Percentiles rank a stretch among this genome's conserved stretches.
Conservation (phyloP, 1,140 invertebrate species). For the Heliconius himera region DNA sequence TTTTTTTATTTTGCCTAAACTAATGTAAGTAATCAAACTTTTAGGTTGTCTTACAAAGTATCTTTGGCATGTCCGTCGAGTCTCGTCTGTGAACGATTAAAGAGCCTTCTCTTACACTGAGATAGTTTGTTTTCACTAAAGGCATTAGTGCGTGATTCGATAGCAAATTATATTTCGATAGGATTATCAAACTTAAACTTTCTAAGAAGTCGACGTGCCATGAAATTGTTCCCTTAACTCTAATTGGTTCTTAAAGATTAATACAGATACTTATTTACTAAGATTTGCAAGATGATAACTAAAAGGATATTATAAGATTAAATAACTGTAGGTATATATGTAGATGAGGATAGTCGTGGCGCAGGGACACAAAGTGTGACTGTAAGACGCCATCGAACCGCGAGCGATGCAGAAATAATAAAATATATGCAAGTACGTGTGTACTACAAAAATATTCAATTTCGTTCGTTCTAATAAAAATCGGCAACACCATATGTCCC, state of each 20-base stretch:
- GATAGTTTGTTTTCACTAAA: slow-evolving; percentile 38
- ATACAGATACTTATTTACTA: not conserved
- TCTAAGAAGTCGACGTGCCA: slow-evolving; percentile 22
- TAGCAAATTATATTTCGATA: slow-evolving; percentile 24
- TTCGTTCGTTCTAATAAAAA: no score
- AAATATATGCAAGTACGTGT: no score
- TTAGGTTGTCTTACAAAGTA: not conserved
- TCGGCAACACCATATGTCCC: no score
- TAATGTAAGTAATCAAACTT: not conserved
- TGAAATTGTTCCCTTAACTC: slow-evolving; percentile 28
- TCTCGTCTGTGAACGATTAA: slow-evolving; percentile 33
- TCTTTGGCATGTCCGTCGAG: slow-evolving; percentile 23
- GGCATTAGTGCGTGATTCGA: slow-evolving; percentile 35
- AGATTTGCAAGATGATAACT: not conserved
- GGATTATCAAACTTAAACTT: slow-evolving; percentile 24
- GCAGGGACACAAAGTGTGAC: no score
- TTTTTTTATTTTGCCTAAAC: no score
- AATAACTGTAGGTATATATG: no score
- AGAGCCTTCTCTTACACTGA: slow-evolving; percentile 3
- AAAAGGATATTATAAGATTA: not conserved
- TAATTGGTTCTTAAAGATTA: slow-evolving; percentile 24
- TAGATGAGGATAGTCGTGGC: no score
- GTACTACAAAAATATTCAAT: no score
- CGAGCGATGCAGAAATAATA: no score
- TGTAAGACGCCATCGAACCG: no score